Conservation (phyloP, 2,888 invertebrate species). For the Stenotaenia linearis region DNA sequence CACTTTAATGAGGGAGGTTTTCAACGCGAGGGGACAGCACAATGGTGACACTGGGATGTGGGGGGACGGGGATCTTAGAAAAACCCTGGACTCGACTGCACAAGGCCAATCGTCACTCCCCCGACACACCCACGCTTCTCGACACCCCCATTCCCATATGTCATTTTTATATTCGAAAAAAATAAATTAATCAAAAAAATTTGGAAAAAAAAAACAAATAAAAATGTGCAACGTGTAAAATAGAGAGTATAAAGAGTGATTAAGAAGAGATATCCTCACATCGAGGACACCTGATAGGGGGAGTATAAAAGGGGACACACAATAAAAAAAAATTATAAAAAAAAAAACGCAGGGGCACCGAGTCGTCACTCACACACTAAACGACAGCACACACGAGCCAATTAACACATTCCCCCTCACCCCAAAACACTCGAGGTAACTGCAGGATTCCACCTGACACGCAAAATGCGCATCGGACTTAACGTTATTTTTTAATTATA, state of each 20-base stretch:
- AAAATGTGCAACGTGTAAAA: constrained; percentile 31
- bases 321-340: not conserved
- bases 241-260: constrained; percentile 34
- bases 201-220: constrained; percentile 35
- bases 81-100: constrained; percentile 37
- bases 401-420: constrained; percentile 21
- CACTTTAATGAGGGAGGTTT: constrained; percentile 21
- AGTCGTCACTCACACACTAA: constrained; percentile 26
- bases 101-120: constrained; percentile 46
- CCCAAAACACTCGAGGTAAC: constrained; percentile 14
- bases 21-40: constrained; percentile 34
- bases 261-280: constrained; percentile 28
- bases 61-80: constrained; percentile 36
- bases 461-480: not conserved
- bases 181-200: constrained; percentile 34
- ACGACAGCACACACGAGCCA: constrained; percentile 26
- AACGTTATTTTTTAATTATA: not conserved
- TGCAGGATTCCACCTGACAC: constrained; percentile 21
- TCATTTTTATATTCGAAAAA: constrained; percentile 37
- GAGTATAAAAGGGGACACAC: constrained; percentile 12
- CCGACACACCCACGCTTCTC: constrained; percentile 29
- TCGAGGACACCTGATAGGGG: constrained; percentile 15
- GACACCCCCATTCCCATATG: constrained; percentile 36
- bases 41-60: constrained; percentile 34
- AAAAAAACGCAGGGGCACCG: constrained; percentile 14